Evolutionary conservation across 2,888 invertebrate genomes (phyloP).

Genomic region (Ommatoiulus sabulosus): DNA sequence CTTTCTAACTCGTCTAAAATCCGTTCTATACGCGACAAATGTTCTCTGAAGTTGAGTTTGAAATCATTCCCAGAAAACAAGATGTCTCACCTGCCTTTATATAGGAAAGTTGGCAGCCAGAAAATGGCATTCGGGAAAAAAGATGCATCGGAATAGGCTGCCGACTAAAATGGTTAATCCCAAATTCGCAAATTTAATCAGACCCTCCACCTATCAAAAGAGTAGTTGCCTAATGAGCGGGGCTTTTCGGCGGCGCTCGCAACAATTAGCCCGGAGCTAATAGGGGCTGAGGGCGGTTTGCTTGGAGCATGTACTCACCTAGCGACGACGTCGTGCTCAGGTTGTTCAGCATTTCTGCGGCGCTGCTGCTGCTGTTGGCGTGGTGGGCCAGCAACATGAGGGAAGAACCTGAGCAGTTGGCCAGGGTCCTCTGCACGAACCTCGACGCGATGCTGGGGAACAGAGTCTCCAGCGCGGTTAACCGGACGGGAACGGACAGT

Average conservation of each 20-base stretch:
- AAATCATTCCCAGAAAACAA: too few relatives aligned
- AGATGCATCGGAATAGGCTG: constrained; percentile 61
- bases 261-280: constrained; percentile 26
- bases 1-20: too few relatives aligned
- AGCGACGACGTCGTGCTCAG: background rate
- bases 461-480: constrained; percentile 52
- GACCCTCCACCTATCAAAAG: constrained; percentile 63
- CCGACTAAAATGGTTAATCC: constrained; percentile 62
- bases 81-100: too few relatives aligned
- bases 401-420: constrained; percentile 55
- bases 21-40: too few relatives aligned
- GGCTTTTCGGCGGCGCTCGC: constrained; percentile 25
- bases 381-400: constrained; percentile 53
- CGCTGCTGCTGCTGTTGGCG: constrained; percentile 18
- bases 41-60: too few relatives aligned
- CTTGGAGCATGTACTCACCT: background rate
- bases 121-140: constrained; percentile 57
- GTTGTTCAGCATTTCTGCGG: constrained; percentile 56
- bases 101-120: too few relatives aligned
- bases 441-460: constrained; percentile 54
- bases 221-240: constrained; percentile 62
- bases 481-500: background rate
- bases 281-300: background rate
- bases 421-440: constrained; percentile 57
- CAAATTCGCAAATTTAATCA: constrained; percentile 64